phyloP scores from a whole-genome alignment of 2,113 vertebrate genomes.

The Petaurus breviceps region DNA sequence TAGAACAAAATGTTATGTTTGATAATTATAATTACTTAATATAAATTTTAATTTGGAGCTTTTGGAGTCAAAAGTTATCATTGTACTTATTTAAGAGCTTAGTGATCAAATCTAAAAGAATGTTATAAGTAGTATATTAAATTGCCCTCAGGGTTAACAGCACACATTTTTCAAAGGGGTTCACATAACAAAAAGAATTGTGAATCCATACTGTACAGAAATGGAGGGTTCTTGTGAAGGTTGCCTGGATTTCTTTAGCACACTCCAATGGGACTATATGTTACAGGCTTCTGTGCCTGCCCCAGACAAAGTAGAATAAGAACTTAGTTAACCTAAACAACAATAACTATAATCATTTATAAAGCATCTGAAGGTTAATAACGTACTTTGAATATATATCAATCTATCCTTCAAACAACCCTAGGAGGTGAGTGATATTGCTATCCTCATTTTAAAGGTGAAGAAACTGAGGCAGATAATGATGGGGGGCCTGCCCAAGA shows the following conservation, averaged over 20 bases:
- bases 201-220: not conserved
- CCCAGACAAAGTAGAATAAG: not conserved
- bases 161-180: too few species aligned
- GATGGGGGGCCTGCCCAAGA: not conserved
- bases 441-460: too few species aligned
- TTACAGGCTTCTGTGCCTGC: not conserved
- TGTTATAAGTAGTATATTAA: too few species aligned
- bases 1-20: not conserved
- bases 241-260: not conserved
- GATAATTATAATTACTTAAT: not conserved
- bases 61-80: not conserved
- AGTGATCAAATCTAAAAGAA: too few species aligned
- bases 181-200: not conserved
- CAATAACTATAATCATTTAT: not conserved
- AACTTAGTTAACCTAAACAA: not conserved
- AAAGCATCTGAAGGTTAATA: not conserved
- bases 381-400: not conserved
- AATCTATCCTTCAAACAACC: not conserved
- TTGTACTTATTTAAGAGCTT: not conserved
- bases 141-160: too few species aligned
- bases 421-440: too few species aligned
- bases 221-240: not conserved
- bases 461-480: not conserved
- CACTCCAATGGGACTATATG: not conserved
- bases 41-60: not conserved